These are phyloP conservation scores for Helleia helle DNA, from an alignment of 2,888 invertebrate species.

Conservation along the genomic window DNA sequence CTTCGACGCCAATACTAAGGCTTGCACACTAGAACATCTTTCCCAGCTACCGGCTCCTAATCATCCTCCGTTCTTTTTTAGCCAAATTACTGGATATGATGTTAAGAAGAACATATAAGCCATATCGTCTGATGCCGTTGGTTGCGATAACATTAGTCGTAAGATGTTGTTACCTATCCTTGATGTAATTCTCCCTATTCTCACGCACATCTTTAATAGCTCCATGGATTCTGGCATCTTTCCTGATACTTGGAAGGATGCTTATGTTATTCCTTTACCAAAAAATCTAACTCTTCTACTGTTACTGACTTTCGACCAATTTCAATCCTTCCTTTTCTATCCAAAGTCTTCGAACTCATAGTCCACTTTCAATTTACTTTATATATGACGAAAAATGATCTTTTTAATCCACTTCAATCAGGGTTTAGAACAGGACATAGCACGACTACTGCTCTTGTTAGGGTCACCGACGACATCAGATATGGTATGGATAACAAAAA, in stretches of 20 bases:
- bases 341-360: neutral
- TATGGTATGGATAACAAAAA: no score
- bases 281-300: slow-evolving; percentile 10
- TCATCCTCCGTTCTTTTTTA: no score
- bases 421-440: neutral
- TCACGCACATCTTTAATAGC: slow-evolving; percentile 15
- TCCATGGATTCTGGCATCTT: slow-evolving; percentile 12
- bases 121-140: slow-evolving; percentile 15
- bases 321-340: neutral
- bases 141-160: slow-evolving; percentile 16
- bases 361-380: neutral
- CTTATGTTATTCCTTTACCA: slow-evolving; percentile 14
- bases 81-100: no score
- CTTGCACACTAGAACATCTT: no score
- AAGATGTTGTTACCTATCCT: slow-evolving; percentile 18
- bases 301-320: neutral
- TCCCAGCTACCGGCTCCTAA: no score
- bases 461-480: no score
- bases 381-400: neutral
- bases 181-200: slow-evolving; percentile 13
- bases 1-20: no score
- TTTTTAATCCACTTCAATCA: neutral
- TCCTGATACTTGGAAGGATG: slow-evolving; percentile 11
- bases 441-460: neutral
- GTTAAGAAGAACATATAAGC: no score